Evolutionary conservation across 64 coral and sea anemone genomes (phyloP).

Genomic region (Stichodactyla helianthus): DNA sequence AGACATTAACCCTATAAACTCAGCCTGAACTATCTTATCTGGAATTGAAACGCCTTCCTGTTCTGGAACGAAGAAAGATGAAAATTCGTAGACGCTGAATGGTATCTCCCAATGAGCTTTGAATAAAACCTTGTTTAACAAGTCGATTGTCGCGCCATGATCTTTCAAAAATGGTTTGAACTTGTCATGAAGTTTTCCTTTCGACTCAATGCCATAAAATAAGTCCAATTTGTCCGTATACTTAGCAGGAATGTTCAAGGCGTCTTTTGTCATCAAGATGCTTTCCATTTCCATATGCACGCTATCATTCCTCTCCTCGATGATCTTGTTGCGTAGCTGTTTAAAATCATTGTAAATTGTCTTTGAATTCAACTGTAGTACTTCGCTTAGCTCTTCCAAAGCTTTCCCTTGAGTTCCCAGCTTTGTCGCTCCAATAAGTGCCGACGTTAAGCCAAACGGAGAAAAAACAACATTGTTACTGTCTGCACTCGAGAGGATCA

Average conservation of each 20-base stretch:
- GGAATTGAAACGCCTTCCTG: not conserved
- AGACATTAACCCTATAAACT: conserved; percentile 1
- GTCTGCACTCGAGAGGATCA: not conserved
- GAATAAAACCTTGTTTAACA: not conserved
- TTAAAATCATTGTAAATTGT: not conserved
- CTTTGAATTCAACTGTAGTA: not conserved
- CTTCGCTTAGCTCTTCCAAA: not conserved
- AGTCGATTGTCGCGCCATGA: not conserved
- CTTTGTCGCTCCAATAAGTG: not conserved
- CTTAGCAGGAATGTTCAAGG: not conserved
- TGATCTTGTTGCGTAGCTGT: not conserved
- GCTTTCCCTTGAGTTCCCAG: not conserved
- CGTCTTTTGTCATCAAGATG: not conserved
- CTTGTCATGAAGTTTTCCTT: not conserved
- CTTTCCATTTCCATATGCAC: not conserved
- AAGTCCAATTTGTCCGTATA: not conserved
- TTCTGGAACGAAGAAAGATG: not conserved
- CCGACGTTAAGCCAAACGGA: not conserved
- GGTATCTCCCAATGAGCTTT: not conserved
- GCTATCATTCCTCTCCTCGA: not conserved
- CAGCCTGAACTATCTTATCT: conserved; percentile 1
- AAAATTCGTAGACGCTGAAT: not conserved
- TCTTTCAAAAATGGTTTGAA: not conserved
- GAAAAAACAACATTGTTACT: not conserved
- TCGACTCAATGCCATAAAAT: not conserved